A percentile compares a stretch with the other conserved stretches of the same genome.
phyloP scores from a whole-genome alignment of 2,888 invertebrate species.

The Rhabditophanes sp. region DNA sequence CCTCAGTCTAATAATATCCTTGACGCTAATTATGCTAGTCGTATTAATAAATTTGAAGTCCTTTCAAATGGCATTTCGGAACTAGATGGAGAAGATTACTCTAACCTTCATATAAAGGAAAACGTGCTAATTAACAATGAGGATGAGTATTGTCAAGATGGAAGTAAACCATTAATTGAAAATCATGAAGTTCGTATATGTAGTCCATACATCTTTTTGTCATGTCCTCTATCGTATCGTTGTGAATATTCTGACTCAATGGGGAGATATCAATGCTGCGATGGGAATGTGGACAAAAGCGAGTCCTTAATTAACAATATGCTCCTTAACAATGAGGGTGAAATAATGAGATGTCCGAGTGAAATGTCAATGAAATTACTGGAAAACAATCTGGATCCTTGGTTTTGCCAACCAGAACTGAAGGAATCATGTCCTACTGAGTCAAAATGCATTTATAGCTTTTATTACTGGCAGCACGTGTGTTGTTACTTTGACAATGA shows the following conservation, averaged over 20 bases:
- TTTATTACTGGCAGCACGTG: conserved; percentile 10
- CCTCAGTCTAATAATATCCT: too few species aligned
- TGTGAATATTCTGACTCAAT: conserved; percentile 7
- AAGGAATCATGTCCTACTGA: conserved; percentile 9
- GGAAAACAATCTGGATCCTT: conserved; percentile 8
- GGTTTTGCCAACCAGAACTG: conserved; percentile 11
- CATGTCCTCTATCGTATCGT: conserved; percentile 7
- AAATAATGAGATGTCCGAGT: too few species aligned
- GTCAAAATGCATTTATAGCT: conserved; percentile 6
- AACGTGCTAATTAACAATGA: not conserved
- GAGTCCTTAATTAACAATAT: conserved; percentile 1
- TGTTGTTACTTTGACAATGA: conserved; percentile 5
- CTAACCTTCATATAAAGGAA: conserved; percentile 1
- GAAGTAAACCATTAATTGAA: conserved; percentile 5
- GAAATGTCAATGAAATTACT: conserved; percentile 7
- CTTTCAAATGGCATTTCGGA: too few species aligned
- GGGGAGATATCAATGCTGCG: conserved; percentile 8
- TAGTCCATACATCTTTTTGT: conserved; percentile 8
- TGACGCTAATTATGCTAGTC: too few species aligned
- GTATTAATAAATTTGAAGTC: too few species aligned
- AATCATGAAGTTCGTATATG: conserved; percentile 6
- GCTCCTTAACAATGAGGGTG: conserved; percentile 3
- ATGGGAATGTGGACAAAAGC: not conserved
- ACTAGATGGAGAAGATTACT: not conserved
- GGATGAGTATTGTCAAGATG: conserved; percentile 7